phyloP scores from a whole-genome alignment of 2,113 vertebrate species.

The Hystrix cristata region DNA sequence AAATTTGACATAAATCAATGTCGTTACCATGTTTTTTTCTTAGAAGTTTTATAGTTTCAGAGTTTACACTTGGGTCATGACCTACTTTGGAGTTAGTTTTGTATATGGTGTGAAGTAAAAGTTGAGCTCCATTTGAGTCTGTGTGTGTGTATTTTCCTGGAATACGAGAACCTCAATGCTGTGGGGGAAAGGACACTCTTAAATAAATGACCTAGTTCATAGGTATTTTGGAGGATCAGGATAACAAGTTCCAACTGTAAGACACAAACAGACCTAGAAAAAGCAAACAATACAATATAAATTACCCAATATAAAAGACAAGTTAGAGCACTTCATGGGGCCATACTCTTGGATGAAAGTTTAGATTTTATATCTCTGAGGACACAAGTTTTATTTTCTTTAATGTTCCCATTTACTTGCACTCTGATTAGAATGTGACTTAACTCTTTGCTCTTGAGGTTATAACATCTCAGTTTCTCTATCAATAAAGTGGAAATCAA shows the following conservation, averaged over 20 bases:
- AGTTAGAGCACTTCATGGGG: neutral
- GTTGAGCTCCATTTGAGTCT: neutral
- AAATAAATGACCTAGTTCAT: neutral
- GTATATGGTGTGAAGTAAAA: neutral
- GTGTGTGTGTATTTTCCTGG: neutral
- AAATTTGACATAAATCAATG: neutral
- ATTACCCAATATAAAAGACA: neutral
- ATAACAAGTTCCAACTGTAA: neutral
- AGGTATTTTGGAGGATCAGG: neutral
- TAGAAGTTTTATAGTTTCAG: neutral
- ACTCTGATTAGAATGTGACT: neutral
- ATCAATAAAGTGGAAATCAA: slow-evolving; percentile 9
- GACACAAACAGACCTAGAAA: neutral
- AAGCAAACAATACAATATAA: neutral
- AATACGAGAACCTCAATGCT: neutral
- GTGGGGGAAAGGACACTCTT: neutral
- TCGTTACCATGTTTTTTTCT: neutral
- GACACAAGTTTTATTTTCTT: neutral
- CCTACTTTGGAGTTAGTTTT: neutral
- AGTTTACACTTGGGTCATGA: neutral
- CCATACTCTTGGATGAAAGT: neutral
- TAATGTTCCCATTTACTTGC: neutral
- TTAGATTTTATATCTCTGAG: neutral
- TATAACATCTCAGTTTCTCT: neutral
- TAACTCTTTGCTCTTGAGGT: neutral